Conservation (phyloP, 1,140 invertebrate species). For the Brachionus plicatilis region DNA sequence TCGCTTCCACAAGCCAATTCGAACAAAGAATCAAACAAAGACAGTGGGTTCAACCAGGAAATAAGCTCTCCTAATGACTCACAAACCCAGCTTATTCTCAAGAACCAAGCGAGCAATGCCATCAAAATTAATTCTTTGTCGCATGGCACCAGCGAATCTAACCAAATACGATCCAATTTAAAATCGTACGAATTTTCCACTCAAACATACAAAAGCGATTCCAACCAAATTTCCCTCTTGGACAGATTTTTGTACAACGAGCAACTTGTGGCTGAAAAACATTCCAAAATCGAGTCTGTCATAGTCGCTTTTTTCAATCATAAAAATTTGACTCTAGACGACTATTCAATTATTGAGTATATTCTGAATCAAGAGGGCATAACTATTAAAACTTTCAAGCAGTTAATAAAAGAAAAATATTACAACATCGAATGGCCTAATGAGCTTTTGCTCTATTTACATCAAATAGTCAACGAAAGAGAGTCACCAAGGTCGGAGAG, state of each 20-base stretch:
- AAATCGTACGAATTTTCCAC: not conserved
- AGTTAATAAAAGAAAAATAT: constrained; percentile 19
- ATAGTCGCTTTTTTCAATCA: not conserved
- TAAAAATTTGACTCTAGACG: not conserved
- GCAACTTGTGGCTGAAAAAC: constrained; percentile 16
- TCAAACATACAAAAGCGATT: not conserved
- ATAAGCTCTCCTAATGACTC: not conserved
- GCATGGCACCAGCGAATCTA: not conserved
- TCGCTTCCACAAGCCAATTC: not conserved
- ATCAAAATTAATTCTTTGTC: not conserved
- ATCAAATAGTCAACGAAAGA: constrained; percentile 20
- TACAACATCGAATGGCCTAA: constrained; percentile 13
- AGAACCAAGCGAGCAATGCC: not conserved
- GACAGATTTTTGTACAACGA: constrained; percentile 17
- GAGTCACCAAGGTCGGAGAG: not conserved
- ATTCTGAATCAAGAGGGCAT: constrained; percentile 23
- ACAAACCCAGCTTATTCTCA: not conserved
- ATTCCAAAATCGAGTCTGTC: not conserved
- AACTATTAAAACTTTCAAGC: constrained; percentile 9
- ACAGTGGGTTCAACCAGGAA: constrained; percentile 17
- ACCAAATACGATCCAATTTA: not conserved
- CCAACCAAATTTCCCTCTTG: not conserved
- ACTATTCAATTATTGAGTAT: constrained; percentile 30
- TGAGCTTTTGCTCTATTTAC: constrained; percentile 2
- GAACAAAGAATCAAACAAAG: constrained; percentile 8